Percentiles rank a stretch among this genome's conserved stretches.
Conservation (phyloP, 1,140 invertebrate species). For the Drosophila lacteicornis region DNA sequence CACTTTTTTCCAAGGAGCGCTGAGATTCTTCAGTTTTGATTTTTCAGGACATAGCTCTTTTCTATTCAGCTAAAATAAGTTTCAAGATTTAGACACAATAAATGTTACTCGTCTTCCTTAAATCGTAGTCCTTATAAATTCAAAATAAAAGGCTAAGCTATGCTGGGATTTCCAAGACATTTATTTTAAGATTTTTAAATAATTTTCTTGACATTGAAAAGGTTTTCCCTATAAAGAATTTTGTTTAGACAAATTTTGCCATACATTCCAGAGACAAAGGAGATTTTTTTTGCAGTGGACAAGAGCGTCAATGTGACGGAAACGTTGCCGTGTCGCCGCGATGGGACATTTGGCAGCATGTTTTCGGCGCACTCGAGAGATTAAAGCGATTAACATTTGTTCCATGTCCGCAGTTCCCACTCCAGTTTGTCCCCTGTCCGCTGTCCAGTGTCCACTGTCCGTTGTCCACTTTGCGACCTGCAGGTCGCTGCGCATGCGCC, state of each 20-base stretch:
- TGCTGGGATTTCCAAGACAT: neutral
- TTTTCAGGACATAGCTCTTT: neutral
- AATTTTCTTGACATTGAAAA: too few species aligned
- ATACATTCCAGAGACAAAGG: fast-evolving
- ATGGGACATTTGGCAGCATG: conserved; percentile 65
- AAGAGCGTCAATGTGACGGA: conserved; percentile 73
- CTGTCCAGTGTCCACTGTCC: conserved; percentile 13
- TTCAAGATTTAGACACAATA: too few species aligned
- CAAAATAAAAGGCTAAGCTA: neutral
- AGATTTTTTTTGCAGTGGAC: neutral
- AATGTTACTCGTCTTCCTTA: too few species aligned
- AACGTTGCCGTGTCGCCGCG: conserved; percentile 56
- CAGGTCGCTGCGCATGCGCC: conserved; percentile 78
- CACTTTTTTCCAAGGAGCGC: too few species aligned
- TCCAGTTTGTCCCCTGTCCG: conserved; percentile 24
- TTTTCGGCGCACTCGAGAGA: conserved; percentile 81
- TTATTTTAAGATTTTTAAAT: neutral
- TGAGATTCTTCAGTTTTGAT: neutral
- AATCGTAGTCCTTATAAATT: too few species aligned
- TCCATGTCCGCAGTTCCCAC: conserved; percentile 60
- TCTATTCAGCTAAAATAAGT: neutral
- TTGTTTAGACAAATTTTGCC: neutral
- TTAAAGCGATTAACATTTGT: conserved; percentile 83
- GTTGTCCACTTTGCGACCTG: conserved; percentile 33
- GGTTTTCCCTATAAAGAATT: too few species aligned